Evolutionary conservation across 2,113 vertebrate species (phyloP).

Genomic region (Onychostruthus taczanowskii): DNA sequence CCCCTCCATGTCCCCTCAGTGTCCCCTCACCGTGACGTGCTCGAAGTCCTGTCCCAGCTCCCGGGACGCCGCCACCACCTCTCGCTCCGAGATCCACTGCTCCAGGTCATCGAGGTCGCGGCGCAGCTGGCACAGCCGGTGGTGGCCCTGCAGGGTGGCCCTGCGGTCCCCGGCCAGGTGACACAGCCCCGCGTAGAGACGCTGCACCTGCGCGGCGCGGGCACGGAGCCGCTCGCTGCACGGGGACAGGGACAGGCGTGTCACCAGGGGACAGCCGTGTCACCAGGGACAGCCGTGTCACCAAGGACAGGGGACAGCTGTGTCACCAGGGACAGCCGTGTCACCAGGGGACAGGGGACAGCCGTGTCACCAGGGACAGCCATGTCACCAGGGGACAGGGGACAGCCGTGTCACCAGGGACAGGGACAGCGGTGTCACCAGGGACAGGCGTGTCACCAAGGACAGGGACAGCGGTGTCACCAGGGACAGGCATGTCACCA

Average conservation of each 20-base stretch:
- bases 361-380: too few relatives aligned
- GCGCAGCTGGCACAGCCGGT: conserved; percentile 89
- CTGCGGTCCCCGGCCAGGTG: conserved; percentile 88
- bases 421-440: too few relatives aligned
- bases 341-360: too few relatives aligned
- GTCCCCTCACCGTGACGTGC: conserved; percentile 84
- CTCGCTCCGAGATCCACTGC: conserved; percentile 94
- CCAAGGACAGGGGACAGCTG: too few relatives aligned
- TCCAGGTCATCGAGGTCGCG: conserved; percentile 93
- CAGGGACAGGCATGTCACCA: too few relatives aligned
- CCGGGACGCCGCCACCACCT: conserved; percentile 92
- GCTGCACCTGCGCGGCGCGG: conserved; percentile 87
- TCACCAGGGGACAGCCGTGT: not conserved
- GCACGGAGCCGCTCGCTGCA: conserved; percentile 82
- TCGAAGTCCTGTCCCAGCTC: conserved; percentile 97
- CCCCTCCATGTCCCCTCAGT: not conserved
- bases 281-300: not conserved
- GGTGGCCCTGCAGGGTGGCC: conserved; percentile 85
- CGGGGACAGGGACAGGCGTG: not conserved
- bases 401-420: too few relatives aligned
- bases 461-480: too few relatives aligned
- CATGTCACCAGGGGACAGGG: too few relatives aligned
- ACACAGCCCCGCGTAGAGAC: conserved; percentile 86
- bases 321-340: too few relatives aligned
- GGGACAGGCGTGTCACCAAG: too few relatives aligned